Evolutionary conservation across 2,888 invertebrate species (phyloP).

Genomic region (Euphydryas editha): DNA sequence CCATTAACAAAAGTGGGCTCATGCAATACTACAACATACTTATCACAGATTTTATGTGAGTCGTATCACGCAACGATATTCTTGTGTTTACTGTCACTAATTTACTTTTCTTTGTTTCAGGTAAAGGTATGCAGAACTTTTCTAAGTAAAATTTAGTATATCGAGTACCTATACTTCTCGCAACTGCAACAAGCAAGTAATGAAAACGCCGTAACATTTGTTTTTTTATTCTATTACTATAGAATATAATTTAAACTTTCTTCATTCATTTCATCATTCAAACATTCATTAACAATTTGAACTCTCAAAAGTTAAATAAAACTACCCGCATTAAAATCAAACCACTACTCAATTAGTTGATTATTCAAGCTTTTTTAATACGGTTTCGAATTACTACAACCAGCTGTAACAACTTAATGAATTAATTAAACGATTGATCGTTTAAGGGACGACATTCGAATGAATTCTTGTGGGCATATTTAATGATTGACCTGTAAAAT

Average conservation of each 20-base stretch:
- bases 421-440: conserved; percentile 23
- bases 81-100: conserved; percentile 3
- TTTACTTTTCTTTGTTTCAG: conserved; percentile 60
- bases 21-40: conserved; percentile 12
- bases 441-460: conserved; percentile 17
- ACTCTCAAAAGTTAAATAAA: not conserved
- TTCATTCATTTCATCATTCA: not conserved
- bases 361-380: conserved; percentile 26
- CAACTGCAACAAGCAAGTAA: not conserved
- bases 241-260: not conserved
- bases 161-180: not conserved
- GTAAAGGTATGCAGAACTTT: conserved; percentile 69
- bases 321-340: conserved; percentile 15
- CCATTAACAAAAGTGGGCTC: conserved; percentile 53
- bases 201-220: not conserved
- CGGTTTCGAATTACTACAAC: conserved; percentile 31
- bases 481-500: conserved; percentile 3
- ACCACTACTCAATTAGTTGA: conserved; percentile 27
- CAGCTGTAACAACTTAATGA: conserved; percentile 29
- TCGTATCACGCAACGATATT: not conserved
- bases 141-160: not conserved
- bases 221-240: not conserved
- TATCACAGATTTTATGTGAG: not conserved
- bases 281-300: not conserved
- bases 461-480: conserved; percentile 17